Conservation (phyloP, 2,113 vertebrate genomes). For the Sceloporus tristichus region DNA sequence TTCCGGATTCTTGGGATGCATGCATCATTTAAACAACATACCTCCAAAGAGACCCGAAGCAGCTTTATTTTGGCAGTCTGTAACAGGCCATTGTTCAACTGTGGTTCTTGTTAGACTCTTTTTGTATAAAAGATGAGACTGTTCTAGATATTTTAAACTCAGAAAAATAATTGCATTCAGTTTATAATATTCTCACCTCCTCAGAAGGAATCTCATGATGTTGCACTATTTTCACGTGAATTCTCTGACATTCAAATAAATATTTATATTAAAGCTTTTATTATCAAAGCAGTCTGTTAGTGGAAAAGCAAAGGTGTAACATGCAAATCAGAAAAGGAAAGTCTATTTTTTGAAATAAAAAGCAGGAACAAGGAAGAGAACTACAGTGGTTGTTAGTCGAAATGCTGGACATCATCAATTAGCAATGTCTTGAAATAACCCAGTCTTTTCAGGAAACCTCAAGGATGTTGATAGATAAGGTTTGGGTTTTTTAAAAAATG, state of each 20-base stretch:
- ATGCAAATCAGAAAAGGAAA: background rate
- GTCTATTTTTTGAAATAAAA: background rate
- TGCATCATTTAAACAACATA: too few relatives aligned
- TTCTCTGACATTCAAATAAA: constrained; percentile 2
- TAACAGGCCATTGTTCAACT: too few relatives aligned
- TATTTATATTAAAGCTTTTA: constrained; percentile 13
- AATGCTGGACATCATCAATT: constrained; percentile 21
- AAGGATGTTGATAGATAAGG: constrained; percentile 49
- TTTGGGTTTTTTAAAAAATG: constrained; percentile 2
- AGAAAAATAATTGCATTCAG: background rate
- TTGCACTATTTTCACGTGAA: background rate
- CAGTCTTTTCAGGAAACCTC: constrained; percentile 18
- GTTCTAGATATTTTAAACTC: background rate
- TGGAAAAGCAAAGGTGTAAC: background rate
- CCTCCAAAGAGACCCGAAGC: too few relatives aligned
- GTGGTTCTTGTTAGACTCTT: background rate
- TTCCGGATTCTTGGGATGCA: too few relatives aligned
- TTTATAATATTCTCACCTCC: constrained; percentile 11
- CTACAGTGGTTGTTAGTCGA: constrained; percentile 31
- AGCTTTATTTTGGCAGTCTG: too few relatives aligned
- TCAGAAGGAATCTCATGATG: background rate
- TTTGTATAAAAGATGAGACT: background rate
- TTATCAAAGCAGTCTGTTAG: background rate
- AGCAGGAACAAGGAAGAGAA: constrained; percentile 13
- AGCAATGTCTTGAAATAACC: constrained; percentile 54